Evolutionary conservation across 2,113 vertebrate species (phyloP).

Genomic region (Vanacampus margaritifer): DNA sequence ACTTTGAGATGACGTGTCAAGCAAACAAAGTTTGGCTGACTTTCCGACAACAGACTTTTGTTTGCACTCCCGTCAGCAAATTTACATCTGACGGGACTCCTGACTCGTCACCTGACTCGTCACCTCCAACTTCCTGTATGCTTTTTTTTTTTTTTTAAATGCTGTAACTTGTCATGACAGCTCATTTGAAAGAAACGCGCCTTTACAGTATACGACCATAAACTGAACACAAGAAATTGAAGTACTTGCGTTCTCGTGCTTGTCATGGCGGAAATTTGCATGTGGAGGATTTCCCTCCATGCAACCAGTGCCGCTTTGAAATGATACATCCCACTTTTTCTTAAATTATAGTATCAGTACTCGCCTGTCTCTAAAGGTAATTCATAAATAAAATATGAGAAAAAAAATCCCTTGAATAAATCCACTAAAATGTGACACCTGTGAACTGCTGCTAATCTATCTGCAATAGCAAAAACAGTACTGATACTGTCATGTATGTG

Average conservation of each 20-base stretch:
- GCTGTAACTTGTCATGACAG: not conserved
- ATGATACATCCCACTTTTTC: too few relatives aligned
- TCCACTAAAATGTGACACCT: too few relatives aligned
- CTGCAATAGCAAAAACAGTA: not conserved
- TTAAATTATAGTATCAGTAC: too few relatives aligned
- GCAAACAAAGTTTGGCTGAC: not conserved
- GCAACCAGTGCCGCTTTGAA: too few relatives aligned
- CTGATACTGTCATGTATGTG: not conserved
- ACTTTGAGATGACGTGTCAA: not conserved
- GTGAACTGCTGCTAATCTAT: too few relatives aligned
- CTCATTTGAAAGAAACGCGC: conserved; percentile 11
- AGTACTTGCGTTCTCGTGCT: too few relatives aligned
- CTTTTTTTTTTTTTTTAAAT: too few relatives aligned
- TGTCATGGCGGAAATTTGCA: too few relatives aligned
- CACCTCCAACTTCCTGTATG: conserved; percentile 37
- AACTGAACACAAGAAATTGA: not conserved
- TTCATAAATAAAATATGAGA: too few relatives aligned
- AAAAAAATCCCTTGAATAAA: too few relatives aligned
- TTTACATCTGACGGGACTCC: not conserved
- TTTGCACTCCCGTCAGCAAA: not conserved
- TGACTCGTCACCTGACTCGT: conserved; percentile 33
- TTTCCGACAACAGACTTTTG: not conserved
- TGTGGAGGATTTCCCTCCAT: too few relatives aligned
- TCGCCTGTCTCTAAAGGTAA: too few relatives aligned
- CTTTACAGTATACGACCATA: not conserved